These are phyloP conservation scores for Bovichtus variegatus DNA, from an alignment of 2,797 vertebrate genomes.

Conservation along the genomic window DNA sequence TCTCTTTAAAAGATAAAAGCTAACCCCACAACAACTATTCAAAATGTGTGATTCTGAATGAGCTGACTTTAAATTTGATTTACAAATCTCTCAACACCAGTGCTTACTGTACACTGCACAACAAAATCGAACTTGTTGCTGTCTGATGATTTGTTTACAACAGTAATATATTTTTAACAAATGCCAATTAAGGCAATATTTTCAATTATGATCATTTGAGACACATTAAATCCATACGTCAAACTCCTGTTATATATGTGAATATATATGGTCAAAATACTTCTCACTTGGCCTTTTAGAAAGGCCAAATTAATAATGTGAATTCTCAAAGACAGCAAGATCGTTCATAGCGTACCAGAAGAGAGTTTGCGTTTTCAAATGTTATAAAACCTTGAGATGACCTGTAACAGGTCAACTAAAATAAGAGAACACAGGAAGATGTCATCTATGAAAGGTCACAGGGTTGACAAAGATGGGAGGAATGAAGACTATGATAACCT, in stretches of 20 bases:
- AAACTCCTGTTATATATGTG: not conserved
- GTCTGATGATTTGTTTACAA: conserved; percentile 11
- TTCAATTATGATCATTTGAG: not conserved
- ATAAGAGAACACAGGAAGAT: not conserved
- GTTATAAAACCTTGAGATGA: not conserved
- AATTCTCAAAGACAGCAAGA: conserved; percentile 9
- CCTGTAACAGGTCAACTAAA: not conserved
- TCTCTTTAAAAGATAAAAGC: conserved; percentile 22
- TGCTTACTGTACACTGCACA: not conserved
- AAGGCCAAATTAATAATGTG: conserved; percentile 10
- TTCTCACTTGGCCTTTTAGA: not conserved
- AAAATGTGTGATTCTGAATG: conserved; percentile 3
- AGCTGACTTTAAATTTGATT: not conserved
- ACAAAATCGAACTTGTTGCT: not conserved
- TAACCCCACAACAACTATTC: not conserved
- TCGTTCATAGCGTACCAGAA: not conserved
- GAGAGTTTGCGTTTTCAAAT: conserved; percentile 24
- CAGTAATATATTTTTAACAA: not conserved
- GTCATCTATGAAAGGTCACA: conserved; percentile 9
- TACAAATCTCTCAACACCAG: not conserved
- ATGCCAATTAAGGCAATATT: not conserved
- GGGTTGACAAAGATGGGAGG: not conserved
- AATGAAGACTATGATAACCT: conserved; percentile 37
- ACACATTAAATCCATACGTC: not conserved
- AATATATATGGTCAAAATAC: not conserved